A percentile compares a stretch with the other conserved stretches of the same genome.
phyloP scores from a whole-genome alignment of 2,113 vertebrate genomes.

The Enhydra lutris region DNA sequence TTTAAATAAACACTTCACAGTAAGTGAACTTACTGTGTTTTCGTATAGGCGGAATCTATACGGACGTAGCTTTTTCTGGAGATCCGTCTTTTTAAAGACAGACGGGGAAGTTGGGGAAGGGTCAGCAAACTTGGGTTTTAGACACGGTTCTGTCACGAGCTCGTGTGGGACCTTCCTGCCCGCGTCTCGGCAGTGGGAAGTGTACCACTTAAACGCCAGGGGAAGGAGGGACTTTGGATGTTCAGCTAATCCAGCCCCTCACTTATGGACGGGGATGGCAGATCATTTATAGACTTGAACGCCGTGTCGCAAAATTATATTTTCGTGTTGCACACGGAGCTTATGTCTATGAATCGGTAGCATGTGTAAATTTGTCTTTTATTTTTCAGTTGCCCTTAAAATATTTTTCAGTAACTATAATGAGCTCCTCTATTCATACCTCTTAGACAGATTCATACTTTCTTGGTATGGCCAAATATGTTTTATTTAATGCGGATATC shows the following conservation, averaged over 20 bases:
- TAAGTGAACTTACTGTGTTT: background rate
- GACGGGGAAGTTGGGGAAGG: background rate
- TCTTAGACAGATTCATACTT: conserved; percentile 70
- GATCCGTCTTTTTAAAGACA: background rate
- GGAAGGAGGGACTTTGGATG: background rate
- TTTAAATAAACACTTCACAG: no score
- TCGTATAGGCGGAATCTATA: background rate
- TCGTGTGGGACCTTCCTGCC: background rate
- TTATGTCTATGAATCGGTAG: background rate
- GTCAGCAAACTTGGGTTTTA: background rate
- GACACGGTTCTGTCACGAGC: background rate
- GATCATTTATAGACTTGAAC: background rate
- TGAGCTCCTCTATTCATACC: conserved; percentile 61
- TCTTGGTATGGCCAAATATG: conserved; percentile 66
- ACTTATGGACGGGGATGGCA: background rate
- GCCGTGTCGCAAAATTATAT: background rate
- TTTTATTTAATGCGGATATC: conserved; percentile 75
- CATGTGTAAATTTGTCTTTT: background rate
- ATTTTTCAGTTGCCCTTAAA: conserved; percentile 47
- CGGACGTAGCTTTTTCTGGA: background rate
- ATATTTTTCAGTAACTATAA: conserved; percentile 65
- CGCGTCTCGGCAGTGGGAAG: background rate
- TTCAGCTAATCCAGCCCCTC: background rate
- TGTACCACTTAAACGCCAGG: no score
- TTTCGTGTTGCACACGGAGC: background rate